A percentile compares a stretch with the other conserved stretches of the same genome.
phyloP scores from a whole-genome alignment of 2,888 invertebrate genomes.

The Diaprepes abbreviatus region DNA sequence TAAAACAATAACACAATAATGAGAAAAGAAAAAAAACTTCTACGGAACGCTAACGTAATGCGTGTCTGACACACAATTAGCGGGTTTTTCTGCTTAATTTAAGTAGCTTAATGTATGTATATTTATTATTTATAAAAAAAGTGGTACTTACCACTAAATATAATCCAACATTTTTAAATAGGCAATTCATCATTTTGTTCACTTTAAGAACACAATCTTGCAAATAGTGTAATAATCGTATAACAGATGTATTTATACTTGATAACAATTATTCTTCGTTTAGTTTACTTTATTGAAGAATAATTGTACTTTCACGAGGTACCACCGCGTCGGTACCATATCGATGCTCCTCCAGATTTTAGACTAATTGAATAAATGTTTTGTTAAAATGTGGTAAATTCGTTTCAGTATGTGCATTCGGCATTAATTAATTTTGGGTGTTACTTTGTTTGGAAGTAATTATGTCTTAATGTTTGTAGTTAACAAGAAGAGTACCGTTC shows the following conservation, averaged over 20 bases:
- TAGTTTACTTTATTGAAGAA: constrained; percentile 14
- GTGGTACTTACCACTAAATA: constrained; percentile 26
- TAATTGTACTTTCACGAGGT: constrained; percentile 36
- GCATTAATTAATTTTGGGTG: constrained; percentile 5
- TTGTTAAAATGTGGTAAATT: constrained; percentile 31
- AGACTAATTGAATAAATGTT: constrained; percentile 25
- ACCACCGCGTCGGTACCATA: background rate
- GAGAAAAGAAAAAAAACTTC: too few relatives aligned
- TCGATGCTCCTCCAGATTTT: constrained; percentile 18
- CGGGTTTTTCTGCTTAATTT: too few relatives aligned
- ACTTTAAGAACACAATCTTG: constrained; percentile 12
- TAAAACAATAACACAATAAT: too few relatives aligned
- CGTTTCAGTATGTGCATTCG: constrained; percentile 33
- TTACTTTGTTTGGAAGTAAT: constrained; percentile 8
- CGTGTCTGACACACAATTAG: too few relatives aligned
- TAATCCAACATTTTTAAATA: background rate
- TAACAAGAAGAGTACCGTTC: constrained; percentile 2
- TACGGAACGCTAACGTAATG: too few relatives aligned
- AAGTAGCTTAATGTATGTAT: too few relatives aligned
- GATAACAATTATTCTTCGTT: background rate
- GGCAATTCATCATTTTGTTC: background rate
- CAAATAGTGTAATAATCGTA: constrained; percentile 37
- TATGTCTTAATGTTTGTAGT: background rate
- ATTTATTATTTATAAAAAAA: too few relatives aligned
- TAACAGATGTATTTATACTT: constrained; percentile 36